Evolutionary conservation across 2,797 vertebrate species (phyloP).

Genomic region (Lepilemur septentrionalis): DNA sequence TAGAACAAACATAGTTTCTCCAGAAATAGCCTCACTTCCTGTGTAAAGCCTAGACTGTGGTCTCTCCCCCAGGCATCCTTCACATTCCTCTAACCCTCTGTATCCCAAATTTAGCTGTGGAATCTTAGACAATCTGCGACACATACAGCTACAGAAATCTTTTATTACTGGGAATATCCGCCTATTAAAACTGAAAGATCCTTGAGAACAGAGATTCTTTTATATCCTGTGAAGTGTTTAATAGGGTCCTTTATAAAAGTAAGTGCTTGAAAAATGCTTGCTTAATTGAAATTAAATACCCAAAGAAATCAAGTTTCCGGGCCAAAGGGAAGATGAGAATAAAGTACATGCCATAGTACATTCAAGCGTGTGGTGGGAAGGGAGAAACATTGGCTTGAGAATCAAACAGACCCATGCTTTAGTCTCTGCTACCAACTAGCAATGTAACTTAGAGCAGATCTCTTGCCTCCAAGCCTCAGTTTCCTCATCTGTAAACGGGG

Average conservation of each 20-base stretch:
- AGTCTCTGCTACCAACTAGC: not conserved
- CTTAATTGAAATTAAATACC: conserved; percentile 47
- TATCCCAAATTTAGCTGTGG: not conserved
- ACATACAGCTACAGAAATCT: not conserved
- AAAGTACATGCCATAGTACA: not conserved
- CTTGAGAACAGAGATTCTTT: not conserved
- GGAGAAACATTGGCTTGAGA: not conserved
- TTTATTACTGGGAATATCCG: not conserved
- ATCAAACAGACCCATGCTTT: not conserved
- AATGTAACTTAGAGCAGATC: not conserved
- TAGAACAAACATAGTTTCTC: not conserved
- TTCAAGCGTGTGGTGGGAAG: not conserved
- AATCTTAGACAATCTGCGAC: not conserved
- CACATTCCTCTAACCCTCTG: not conserved
- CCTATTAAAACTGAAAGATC: conserved; percentile 44
- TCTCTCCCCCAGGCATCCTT: not conserved
- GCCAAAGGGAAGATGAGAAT: not conserved
- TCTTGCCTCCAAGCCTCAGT: not conserved
- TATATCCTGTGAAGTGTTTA: not conserved
- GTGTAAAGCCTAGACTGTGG: not conserved
- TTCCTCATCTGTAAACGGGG: not conserved
- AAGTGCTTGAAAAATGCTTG: conserved; percentile 20
- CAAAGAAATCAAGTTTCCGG: conserved; percentile 34
- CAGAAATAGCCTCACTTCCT: conserved; percentile 30
- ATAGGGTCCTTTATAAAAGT: conserved; percentile 27